phyloP scores from a whole-genome alignment of 2,113 vertebrate genomes.

The Pipra filicauda region DNA sequence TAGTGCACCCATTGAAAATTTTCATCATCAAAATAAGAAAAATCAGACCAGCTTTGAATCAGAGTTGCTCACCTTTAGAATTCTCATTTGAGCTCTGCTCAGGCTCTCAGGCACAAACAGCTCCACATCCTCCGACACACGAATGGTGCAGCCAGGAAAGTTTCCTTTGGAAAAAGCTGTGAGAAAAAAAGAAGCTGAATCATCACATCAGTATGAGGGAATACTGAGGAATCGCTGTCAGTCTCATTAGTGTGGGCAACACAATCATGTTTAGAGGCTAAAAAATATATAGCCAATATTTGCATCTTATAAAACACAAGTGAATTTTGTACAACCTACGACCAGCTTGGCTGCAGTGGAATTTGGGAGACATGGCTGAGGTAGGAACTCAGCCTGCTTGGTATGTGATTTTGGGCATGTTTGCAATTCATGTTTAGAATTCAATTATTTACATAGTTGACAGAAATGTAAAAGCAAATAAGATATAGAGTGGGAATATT shows the following conservation, averaged over 20 bases:
- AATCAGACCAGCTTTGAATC: background rate
- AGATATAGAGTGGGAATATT: background rate
- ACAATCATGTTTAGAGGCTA: too few species aligned
- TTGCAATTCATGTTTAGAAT: background rate
- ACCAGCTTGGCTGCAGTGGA: background rate
- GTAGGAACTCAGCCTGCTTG: background rate
- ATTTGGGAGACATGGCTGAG: background rate
- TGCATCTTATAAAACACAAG: background rate
- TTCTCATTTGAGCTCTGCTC: background rate
- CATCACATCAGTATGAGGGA: background rate
- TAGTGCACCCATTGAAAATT: background rate
- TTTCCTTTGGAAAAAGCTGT: background rate
- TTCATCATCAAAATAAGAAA: background rate
- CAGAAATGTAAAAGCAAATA: background rate
- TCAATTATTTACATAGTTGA: background rate
- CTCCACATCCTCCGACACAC: rapidly evolving
- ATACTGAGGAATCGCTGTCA: background rate
- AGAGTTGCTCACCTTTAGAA: background rate
- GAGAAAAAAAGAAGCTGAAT: background rate
- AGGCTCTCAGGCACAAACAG: background rate
- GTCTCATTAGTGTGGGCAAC: background rate
- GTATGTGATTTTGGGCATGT: background rate
- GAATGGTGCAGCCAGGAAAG: rapidly evolving
- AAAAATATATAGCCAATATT: background rate
- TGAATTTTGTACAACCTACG: background rate